Conservation (phyloP, 1,140 invertebrate genomes). For the Probaryconus sp. region DNA sequence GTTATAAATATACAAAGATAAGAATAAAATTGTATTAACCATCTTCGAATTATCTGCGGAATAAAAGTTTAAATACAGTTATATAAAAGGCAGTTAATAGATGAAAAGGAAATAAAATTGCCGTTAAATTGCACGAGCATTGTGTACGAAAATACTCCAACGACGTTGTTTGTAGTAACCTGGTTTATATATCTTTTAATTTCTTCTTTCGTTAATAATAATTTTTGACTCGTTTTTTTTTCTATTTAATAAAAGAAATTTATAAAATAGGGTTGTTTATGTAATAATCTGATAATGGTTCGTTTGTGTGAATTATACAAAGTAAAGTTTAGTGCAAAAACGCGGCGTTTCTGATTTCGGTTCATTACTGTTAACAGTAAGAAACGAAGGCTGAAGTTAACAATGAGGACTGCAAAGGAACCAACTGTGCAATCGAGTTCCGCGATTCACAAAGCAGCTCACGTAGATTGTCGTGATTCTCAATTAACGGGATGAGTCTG, state of each 20-base stretch:
- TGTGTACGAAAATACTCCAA: conserved; percentile 5
- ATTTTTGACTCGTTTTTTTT: no score
- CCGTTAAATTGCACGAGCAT: conserved; percentile 2
- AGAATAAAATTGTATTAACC: conserved; percentile 21
- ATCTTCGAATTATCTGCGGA: conserved; percentile 15
- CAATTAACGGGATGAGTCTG: conserved; percentile 66
- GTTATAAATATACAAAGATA: conserved; percentile 43
- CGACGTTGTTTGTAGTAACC: not conserved
- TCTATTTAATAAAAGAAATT: no score
- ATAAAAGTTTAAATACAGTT: conserved; percentile 8
- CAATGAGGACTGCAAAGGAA: conserved; percentile 37
- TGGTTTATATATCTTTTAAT: no score
- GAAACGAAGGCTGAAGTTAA: conserved; percentile 42
- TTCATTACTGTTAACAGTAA: conserved; percentile 40
- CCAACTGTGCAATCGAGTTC: conserved; percentile 50
- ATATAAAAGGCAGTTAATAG: not conserved
- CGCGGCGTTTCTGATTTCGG: conserved; percentile 20
- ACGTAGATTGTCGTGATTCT: conserved; percentile 70
- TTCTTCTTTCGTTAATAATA: no score
- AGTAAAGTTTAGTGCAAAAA: conserved; percentile 32
- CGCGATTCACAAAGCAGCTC: conserved; percentile 61
- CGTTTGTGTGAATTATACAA: conserved; percentile 15
- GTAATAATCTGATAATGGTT: no score
- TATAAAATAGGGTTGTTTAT: no score
- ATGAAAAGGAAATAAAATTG: conserved; percentile 1